A percentile compares a stretch with the other conserved stretches of the same genome.
Conservation (phyloP, 2,113 vertebrate species). For the Peromyscus californicus region DNA sequence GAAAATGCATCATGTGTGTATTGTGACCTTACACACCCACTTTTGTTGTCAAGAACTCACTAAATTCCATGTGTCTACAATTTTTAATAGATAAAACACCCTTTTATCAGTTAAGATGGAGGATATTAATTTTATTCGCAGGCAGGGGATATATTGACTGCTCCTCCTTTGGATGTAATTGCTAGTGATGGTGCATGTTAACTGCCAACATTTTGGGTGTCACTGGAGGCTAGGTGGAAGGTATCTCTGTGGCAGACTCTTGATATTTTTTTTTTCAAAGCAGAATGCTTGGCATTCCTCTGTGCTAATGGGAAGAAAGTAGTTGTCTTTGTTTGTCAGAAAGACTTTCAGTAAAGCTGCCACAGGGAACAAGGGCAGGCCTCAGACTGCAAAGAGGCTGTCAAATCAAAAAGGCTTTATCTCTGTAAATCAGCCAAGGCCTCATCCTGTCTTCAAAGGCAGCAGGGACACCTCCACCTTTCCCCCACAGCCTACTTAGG, state of each 20-base stretch:
- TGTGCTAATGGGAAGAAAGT: neutral
- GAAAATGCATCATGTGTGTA: neutral
- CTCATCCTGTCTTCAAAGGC: conserved; percentile 31
- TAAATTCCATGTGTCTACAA: neutral
- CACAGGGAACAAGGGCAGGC: neutral
- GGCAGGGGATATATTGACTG: neutral
- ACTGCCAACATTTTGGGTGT: conserved; percentile 13
- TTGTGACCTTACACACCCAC: neutral
- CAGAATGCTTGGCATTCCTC: conserved; percentile 39
- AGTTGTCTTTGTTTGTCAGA: conserved; percentile 24
- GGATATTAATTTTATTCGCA: neutral
- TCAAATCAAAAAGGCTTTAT: conserved; percentile 56
- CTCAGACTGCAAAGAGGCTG: conserved; percentile 18
- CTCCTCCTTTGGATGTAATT: neutral
- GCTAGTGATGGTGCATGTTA: neutral
- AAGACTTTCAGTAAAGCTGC: conserved; percentile 9
- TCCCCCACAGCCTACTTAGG: neutral
- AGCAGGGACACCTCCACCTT: neutral
- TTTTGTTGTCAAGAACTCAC: conserved; percentile 14
- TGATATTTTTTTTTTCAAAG: conserved; percentile 18
- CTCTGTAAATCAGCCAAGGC: conserved; percentile 7
- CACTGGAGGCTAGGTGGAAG: neutral
- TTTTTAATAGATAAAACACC: conserved; percentile 39
- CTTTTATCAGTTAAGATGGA: conserved; percentile 43
- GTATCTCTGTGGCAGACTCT: neutral